A percentile compares a stretch with the other conserved stretches of the same genome.
Evolutionary conservation across 2,113 vertebrate species (phyloP).

Genomic region (Scatophagus argus): DNA sequence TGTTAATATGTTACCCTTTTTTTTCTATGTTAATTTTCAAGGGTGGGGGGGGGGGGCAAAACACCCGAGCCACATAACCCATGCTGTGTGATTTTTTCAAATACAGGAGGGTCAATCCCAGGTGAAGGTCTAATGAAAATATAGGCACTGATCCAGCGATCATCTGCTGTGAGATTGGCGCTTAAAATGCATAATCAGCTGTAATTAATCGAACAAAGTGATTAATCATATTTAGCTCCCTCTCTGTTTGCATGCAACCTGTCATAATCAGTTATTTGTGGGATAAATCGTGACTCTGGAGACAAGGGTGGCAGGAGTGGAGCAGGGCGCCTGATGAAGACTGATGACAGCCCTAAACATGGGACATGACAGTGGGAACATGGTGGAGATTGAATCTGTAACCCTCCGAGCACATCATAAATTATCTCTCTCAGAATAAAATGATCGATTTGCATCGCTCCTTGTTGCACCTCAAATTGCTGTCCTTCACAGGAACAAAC

Average conservation of each 20-base stretch:
- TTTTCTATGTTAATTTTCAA: slow-evolving; percentile 1
- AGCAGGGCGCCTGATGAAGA: slow-evolving; percentile 92
- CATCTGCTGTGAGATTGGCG: slow-evolving; percentile 57
- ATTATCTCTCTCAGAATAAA: slow-evolving; percentile 94
- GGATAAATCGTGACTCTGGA: slow-evolving; percentile 94
- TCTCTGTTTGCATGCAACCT: slow-evolving; percentile 89
- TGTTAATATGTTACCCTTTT: slow-evolving; percentile 10
- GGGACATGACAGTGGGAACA: slow-evolving; percentile 89
- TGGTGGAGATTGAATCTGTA: slow-evolving; percentile 92
- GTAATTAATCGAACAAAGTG: slow-evolving; percentile 87
- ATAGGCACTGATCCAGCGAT: slow-evolving; percentile 52
- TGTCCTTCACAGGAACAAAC: slow-evolving; percentile 64
- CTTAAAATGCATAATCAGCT: slow-evolving; percentile 79
- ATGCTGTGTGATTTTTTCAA: background rate
- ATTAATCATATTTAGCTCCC: slow-evolving; percentile 94
- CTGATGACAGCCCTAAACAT: slow-evolving; percentile 92
- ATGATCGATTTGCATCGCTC: slow-evolving; percentile 95
- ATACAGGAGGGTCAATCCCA: slow-evolving; percentile 19
- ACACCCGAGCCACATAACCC: background rate
- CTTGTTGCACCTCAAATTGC: slow-evolving; percentile 87
- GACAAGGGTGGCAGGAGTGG: slow-evolving; percentile 86
- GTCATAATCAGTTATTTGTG: slow-evolving; percentile 95
- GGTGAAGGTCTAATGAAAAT: slow-evolving; percentile 61
- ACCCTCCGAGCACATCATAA: slow-evolving; percentile 95
- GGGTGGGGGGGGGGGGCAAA: slow-evolving; percentile 3